phyloP scores from a whole-genome alignment of 1,140 invertebrate genomes.

The Papilio helenus region DNA sequence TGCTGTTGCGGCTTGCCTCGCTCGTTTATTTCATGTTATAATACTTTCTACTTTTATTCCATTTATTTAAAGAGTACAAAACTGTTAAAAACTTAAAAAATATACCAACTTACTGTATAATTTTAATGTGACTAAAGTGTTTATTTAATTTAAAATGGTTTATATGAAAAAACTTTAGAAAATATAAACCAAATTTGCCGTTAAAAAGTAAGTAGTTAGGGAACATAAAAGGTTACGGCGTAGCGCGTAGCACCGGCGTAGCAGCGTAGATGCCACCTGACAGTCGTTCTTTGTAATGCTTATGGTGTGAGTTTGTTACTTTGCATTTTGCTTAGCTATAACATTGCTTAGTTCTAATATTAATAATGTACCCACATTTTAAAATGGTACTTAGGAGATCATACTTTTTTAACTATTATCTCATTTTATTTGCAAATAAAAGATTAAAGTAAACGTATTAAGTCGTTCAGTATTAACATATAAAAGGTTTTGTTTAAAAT shows the following conservation, averaged over 20 bases:
- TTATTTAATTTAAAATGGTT: background rate
- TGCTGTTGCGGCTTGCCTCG: slow-evolving; percentile 2
- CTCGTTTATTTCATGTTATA: background rate
- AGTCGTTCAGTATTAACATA: slow-evolving; percentile 10
- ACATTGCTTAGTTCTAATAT: background rate
- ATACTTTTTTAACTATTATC: background rate
- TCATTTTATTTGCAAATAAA: background rate
- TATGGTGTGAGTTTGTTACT: slow-evolving; percentile 1
- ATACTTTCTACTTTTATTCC: background rate
- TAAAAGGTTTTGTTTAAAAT: slow-evolving; percentile 8
- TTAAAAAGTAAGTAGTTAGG: background rate
- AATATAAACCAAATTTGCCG: background rate
- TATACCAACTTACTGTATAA: background rate
- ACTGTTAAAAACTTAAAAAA: background rate
- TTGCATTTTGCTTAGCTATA: background rate
- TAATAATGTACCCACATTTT: background rate
- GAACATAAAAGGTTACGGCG: slow-evolving; percentile 16
- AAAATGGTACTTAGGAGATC: background rate
- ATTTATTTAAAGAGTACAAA: slow-evolving; percentile 2
- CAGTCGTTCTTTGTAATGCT: slow-evolving; percentile 10
- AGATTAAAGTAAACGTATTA: background rate
- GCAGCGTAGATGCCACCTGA: background rate
- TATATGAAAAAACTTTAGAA: background rate
- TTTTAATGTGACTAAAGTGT: background rate
- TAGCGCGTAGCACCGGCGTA: slow-evolving; percentile 1